Evolutionary conservation across 2,888 invertebrate genomes (phyloP).

Genomic region (Spisula solida): DNA sequence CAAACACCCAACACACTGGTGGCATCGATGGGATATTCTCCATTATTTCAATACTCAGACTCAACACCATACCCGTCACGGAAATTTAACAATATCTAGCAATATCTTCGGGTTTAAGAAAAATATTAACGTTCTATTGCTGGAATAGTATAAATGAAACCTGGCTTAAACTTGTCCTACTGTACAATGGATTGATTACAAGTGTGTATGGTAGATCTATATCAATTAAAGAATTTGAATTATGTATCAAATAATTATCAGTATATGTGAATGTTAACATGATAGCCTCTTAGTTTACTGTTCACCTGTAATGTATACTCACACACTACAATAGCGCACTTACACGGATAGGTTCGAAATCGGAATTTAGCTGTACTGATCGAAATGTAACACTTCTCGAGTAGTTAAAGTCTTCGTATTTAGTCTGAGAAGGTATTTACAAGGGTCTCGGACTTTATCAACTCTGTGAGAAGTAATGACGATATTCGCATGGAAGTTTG

Average conservation of each 20-base stretch:
- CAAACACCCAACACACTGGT: too few species aligned
- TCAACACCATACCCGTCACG: too few species aligned
- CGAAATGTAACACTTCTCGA: neutral
- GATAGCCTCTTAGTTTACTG: neutral
- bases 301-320: neutral
- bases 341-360: neutral
- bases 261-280: neutral
- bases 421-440: neutral
- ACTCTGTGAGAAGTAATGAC: neutral
- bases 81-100: too few species aligned
- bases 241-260: slow-evolving; percentile 13
- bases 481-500: neutral
- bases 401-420: neutral
- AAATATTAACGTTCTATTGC: too few species aligned
- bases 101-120: too few species aligned
- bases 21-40: too few species aligned
- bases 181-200: slow-evolving; percentile 6
- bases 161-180: slow-evolving; percentile 12
- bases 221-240: neutral
- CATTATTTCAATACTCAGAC: too few species aligned
- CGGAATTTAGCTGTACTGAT: neutral
- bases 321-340: neutral
- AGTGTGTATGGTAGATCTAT: neutral
- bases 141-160: neutral
- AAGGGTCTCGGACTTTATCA: neutral